Percentiles rank a stretch among this genome's conserved stretches.
Evolutionary conservation across 2,888 invertebrate species (phyloP).

Genomic region (Eupithecia dodoneata): DNA sequence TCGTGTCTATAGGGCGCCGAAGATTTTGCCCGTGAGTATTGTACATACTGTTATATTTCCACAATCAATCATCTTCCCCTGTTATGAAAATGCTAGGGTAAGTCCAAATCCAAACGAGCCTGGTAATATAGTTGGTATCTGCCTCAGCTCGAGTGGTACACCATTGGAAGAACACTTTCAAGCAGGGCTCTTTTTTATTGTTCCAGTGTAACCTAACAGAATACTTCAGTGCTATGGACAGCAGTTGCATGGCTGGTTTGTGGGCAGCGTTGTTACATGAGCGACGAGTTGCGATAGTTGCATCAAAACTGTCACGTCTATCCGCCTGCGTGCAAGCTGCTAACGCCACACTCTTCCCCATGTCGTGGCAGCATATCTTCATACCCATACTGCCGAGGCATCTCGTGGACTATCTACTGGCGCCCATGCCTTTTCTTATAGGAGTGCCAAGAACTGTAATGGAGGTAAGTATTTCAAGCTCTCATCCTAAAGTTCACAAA

Average conservation of each 20-base stretch:
- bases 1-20: constrained; percentile 25
- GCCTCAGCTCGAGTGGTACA: not conserved
- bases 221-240: constrained; percentile 98
- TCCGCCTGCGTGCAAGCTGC: constrained; percentile 98
- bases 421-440: constrained; percentile 99
- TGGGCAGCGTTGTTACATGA: constrained; percentile 98
- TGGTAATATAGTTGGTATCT: not conserved
- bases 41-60: not conserved
- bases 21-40: constrained; percentile 30
- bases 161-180: not conserved
- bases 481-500: not conserved
- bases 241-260: constrained; percentile 96
- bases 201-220: constrained; percentile 97
- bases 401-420: constrained; percentile 94
- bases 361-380: constrained; percentile 99
- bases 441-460: constrained; percentile 95
- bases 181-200: not conserved
- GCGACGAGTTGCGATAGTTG: constrained; percentile 96
- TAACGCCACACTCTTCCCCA: constrained; percentile 97
- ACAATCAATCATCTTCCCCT: not conserved
- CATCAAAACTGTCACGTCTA: constrained; percentile 93
- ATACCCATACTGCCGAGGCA: constrained; percentile 96
- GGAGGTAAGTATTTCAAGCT: constrained; percentile 74
- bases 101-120: not conserved
- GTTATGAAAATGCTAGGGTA: not conserved